A percentile compares a stretch with the other conserved stretches of the same genome.
Evolutionary conservation across 2,797 vertebrate species (phyloP).

Genomic region (Ctenopoma kingsleyae): DNA sequence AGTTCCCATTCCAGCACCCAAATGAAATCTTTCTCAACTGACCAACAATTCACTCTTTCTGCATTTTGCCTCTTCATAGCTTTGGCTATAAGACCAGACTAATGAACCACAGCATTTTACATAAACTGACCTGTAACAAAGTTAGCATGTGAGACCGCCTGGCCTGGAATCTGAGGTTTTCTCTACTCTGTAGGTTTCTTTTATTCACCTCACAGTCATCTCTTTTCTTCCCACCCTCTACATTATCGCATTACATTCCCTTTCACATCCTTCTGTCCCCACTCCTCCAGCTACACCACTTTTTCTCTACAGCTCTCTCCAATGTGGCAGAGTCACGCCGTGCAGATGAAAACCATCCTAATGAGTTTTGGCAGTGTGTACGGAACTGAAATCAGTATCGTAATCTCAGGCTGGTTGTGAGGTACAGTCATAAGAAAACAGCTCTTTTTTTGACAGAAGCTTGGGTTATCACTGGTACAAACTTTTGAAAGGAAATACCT

Average conservation of each 20-base stretch:
- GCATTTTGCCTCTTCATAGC: slow-evolving; percentile 2
- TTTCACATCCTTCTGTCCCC: slow-evolving; percentile 27
- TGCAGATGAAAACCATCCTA: slow-evolving; percentile 52
- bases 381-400: slow-evolving; percentile 61
- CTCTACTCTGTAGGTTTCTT: not conserved
- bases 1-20: slow-evolving; percentile 1
- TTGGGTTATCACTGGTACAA: slow-evolving; percentile 42
- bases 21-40: slow-evolving; percentile 4
- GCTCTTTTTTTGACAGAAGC: slow-evolving; percentile 43
- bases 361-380: slow-evolving; percentile 48
- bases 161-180: slow-evolving; percentile 20
- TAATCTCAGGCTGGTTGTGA: slow-evolving; percentile 39
- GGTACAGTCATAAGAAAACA: slow-evolving; percentile 51
- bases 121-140: not conserved
- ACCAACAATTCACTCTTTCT: not conserved
- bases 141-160: slow-evolving; percentile 9
- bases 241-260: slow-evolving; percentile 47
- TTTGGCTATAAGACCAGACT: not conserved
- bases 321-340: slow-evolving; percentile 38
- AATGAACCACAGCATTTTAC: not conserved
- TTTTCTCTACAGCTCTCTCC: slow-evolving; percentile 26
- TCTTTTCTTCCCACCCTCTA: slow-evolving; percentile 19
- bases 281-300: slow-evolving; percentile 25
- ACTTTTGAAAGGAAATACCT: slow-evolving; percentile 58
- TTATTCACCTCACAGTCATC: slow-evolving; percentile 14